Evolutionary conservation across 2,888 invertebrate genomes (phyloP).

Genomic region (Stomorhina lunata): DNA sequence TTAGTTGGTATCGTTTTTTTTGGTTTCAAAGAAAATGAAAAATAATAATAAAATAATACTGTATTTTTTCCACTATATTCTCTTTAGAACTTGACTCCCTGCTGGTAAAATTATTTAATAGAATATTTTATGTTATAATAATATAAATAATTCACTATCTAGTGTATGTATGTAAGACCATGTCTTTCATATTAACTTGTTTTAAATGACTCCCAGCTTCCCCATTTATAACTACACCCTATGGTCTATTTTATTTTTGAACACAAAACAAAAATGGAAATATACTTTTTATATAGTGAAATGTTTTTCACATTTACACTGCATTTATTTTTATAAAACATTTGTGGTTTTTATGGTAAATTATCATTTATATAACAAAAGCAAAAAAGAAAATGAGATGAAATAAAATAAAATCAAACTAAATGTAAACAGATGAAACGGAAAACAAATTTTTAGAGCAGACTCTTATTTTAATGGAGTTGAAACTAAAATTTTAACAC

Average conservation of each 20-base stretch:
- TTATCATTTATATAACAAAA: slow-evolving; percentile 71
- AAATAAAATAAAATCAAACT: slow-evolving; percentile 35
- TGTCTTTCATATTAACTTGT: slow-evolving; percentile 54
- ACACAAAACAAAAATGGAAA: neutral
- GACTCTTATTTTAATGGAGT: neutral
- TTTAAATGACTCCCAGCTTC: slow-evolving; percentile 57
- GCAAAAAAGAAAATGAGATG: slow-evolving; percentile 46
- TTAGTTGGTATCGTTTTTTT: neutral
- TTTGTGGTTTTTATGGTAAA: slow-evolving; percentile 77
- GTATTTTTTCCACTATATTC: neutral
- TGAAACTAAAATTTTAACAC: neutral
- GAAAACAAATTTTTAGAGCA: neutral
- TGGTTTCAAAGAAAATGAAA: neutral
- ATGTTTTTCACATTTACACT: slow-evolving; percentile 66
- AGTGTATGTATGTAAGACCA: neutral
- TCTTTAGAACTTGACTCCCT: neutral
- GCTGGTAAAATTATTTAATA: neutral
- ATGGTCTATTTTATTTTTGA: slow-evolving; percentile 61
- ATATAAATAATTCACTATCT: too few relatives aligned
- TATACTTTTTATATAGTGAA: neutral
- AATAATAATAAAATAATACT: slow-evolving; percentile 11
- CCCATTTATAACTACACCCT: slow-evolving; percentile 57
- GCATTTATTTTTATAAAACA: slow-evolving; percentile 76
- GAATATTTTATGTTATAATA: slow-evolving; percentile 11
- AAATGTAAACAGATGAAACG: neutral